phyloP scores from a whole-genome alignment of 2,888 invertebrate genomes.

The Pristionchus entomophagus region DNA sequence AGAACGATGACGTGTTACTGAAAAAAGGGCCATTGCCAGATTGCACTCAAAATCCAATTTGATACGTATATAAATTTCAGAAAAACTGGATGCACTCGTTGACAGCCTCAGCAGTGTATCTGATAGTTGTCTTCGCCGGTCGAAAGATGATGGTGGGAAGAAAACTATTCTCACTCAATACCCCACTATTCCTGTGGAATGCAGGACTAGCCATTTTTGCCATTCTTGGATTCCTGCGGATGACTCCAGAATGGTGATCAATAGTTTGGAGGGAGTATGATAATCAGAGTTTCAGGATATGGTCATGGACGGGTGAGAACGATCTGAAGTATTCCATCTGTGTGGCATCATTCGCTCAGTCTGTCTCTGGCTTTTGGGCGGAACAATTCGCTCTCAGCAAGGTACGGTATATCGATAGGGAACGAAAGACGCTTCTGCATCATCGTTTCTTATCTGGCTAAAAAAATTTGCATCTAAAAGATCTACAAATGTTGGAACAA shows the following conservation, averaged over 20 bases:
- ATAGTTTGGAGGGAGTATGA: too few relatives aligned
- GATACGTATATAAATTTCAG: too few relatives aligned
- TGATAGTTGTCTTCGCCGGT: constrained; percentile 93
- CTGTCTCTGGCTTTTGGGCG: constrained; percentile 96
- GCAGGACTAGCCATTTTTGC: constrained; percentile 90
- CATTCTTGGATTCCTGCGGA: constrained; percentile 83
- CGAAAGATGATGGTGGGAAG: constrained; percentile 92
- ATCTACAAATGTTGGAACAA: not conserved
- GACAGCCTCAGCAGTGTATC: constrained; percentile 85
- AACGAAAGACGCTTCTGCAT: too few relatives aligned
- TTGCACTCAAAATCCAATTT: too few relatives aligned
- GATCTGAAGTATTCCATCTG: constrained; percentile 93
- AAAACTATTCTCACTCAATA: constrained; percentile 90
- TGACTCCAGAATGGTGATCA: constrained; percentile 28
- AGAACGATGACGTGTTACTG: too few relatives aligned
- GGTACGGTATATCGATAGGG: too few relatives aligned
- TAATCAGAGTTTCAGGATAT: constrained; percentile 14
- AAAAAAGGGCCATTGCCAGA: too few relatives aligned
- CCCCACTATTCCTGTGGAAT: constrained; percentile 92
- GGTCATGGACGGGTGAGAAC: constrained; percentile 63
- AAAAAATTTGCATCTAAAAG: too few relatives aligned
- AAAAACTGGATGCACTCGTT: constrained; percentile 85
- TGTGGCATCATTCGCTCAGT: constrained; percentile 80
- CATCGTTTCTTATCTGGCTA: too few relatives aligned
- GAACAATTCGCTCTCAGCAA: constrained; percentile 89